Evolutionary conservation across 2,888 invertebrate species (phyloP), one percentile per base, ranked within the genome.

Genomic region (Elgonia sp.): DNA sequence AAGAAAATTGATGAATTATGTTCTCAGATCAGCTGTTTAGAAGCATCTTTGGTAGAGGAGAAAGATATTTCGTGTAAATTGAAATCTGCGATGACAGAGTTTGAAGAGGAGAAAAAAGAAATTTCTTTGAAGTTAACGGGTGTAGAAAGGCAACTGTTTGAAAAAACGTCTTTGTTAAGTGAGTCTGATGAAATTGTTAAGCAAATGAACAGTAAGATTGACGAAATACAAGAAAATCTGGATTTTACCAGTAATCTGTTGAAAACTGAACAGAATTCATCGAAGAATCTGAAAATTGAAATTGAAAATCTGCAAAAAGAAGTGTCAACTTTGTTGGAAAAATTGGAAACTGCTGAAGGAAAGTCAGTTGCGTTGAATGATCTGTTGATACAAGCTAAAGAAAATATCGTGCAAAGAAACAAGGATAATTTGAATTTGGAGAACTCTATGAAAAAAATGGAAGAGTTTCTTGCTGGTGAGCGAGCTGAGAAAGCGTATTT

Each of bases 361-460:
- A 63, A 89, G 5, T 40, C 67, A 7, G 46, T 50, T 14, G n/a
- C 67, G 0, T 20, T 82, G 46, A 89, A 65, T 29, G 87, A 89
- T 40, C 60, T 89, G 18, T 67, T 89, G 50, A 16, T 16, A 14
- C 77, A 89, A 83, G 85, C 84, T 0, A 84, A 89, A 63, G 60
- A 84, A 46, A 87, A 83, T 37, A 86, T 80, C 9, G 84, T 81
- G 42, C 77, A 81, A 14, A 62, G 89, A 53, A 87, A 89, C 21
- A 86, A 82, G 12, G 84, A 89, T n/a, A 89, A 86, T 60, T 67
- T 62, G 0, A 42, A 84, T 39, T 39, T 89, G 29, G 88, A 91
- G 65, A 75, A 60, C 18, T 84, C 70, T 4, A 40, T 85, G 20
- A 80, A 87, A 29, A 73, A 87, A 29, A 85, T 91, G 55, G 72